These are phyloP conservation scores for Hyaena hyaena DNA, from an alignment of 2,113 vertebrate species.

Conservation along the genomic window DNA sequence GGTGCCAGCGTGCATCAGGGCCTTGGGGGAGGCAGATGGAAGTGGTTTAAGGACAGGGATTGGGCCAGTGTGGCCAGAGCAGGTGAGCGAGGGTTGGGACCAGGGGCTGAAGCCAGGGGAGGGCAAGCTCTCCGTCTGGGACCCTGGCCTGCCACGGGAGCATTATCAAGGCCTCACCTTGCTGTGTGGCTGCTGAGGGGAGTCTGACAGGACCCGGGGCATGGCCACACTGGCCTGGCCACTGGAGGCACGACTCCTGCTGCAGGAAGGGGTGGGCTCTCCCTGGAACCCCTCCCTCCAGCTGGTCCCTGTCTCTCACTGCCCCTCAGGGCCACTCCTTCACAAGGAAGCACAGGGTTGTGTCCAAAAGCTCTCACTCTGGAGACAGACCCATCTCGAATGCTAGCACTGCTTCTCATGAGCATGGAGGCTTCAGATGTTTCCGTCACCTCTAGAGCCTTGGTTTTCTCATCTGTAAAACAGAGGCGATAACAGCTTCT, in stretches of 20 bases:
- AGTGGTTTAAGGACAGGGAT: fast-evolving
- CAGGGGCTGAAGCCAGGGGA: too few relatives aligned
- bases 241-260: background rate
- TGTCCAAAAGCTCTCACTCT: background rate
- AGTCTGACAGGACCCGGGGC: background rate
- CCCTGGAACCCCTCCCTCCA: fast-evolving
- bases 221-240: background rate
- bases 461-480: background rate
- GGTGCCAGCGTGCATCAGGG: background rate
- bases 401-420: background rate
- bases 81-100: background rate
- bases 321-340: background rate
- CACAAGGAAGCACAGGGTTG: background rate
- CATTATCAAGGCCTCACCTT: background rate
- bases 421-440: background rate
- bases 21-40: background rate
- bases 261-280: background rate
- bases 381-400: background rate
- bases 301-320: background rate
- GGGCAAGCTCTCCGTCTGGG: background rate
- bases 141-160: background rate
- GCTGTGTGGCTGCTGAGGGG: background rate
- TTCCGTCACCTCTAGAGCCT: background rate
- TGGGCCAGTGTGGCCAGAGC: background rate
- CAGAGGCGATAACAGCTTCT: background rate